Percentiles rank a stretch among this genome's conserved stretches.
Evolutionary conservation across 2,797 vertebrate genomes (phyloP).

Genomic region (Phrynocephalus vlangalii): DNA sequence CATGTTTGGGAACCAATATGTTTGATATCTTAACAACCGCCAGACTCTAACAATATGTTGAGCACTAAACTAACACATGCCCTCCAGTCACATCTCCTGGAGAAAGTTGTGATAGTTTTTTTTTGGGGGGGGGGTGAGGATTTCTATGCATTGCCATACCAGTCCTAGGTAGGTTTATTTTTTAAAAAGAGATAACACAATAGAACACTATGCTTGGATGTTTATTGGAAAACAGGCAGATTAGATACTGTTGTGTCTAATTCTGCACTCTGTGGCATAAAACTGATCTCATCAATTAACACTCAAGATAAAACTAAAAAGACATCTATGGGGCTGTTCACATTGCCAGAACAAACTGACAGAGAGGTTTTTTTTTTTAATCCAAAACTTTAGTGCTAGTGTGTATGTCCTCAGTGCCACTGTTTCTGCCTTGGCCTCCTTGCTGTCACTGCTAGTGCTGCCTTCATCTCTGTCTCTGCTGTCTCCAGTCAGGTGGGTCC

Average conservation of each 20-base stretch:
- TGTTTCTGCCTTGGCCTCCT: too few relatives aligned
- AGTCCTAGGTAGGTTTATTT: neutral
- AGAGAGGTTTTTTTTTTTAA: too few relatives aligned
- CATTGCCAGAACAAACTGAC: neutral
- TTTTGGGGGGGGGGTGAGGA: neutral
- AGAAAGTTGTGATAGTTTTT: neutral
- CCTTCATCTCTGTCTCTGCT: too few relatives aligned
- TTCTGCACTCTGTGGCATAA: neutral
- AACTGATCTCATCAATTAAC: neutral
- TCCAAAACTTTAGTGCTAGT: too few relatives aligned
- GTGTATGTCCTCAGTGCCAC: too few relatives aligned
- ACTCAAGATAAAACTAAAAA: neutral
- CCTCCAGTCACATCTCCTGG: neutral
- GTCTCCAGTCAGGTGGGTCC: too few relatives aligned
- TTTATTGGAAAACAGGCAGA: neutral
- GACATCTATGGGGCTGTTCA: too few relatives aligned
- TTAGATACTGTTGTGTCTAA: neutral
- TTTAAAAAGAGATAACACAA: neutral
- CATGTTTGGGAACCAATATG: neutral
- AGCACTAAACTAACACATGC: neutral
- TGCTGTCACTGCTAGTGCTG: too few relatives aligned
- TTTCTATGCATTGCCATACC: neutral
- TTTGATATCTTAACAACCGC: neutral
- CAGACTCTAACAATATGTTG: neutral
- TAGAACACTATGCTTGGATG: neutral